Evolutionary conservation across 1,140 invertebrate species (phyloP), one percentile per base, ranked within the genome.

Genomic region (Drosophila mauritiana): DNA sequence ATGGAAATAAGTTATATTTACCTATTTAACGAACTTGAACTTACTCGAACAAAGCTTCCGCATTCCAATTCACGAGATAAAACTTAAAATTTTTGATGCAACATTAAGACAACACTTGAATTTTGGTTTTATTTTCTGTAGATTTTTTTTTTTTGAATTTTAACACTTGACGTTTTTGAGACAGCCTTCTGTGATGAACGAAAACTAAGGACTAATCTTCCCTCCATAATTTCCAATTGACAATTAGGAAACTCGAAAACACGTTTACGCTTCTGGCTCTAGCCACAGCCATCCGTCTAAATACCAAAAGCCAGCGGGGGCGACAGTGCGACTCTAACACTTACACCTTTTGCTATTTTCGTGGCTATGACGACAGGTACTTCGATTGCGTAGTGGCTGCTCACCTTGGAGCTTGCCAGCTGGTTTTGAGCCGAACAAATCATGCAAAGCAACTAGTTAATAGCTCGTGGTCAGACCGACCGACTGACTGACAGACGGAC

Each of bases 381-480:
- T 76, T 77, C 52, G 73, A 65, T 76, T 75, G 70, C 62, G 75
- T 72, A 62, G 70, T 63, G 61, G 77, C 70, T 59, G 85, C 69
- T 89, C 84, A 89, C 84, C 84, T 89, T 89, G 84, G 76, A 69
- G 45, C 67, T 48, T 36, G 51, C 36, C 53, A 64, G 65, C 82
- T 74, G 82, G 82, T 78, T 82, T 67, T 6, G 58, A 62, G 59
- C 80, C 52, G 45, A 59, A 65, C 81, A 76, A 80, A 82, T 78
- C 82, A 73, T 73, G 63, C 72, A 74, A 80, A 80, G 79, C 64
- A 84, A 67, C 72, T 63, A 70, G 57, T 73, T 77, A 82, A 75
- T 88, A 51, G 69, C 61, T 61, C 43, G 59, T 55, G 57, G 65
- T 57, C 56, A 55, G 39, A 45, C 42, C 13, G 37, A 39, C 11